Evolutionary conservation across 2,113 vertebrate genomes (phyloP).

Genomic region (Psilopsiagon aymara): DNA sequence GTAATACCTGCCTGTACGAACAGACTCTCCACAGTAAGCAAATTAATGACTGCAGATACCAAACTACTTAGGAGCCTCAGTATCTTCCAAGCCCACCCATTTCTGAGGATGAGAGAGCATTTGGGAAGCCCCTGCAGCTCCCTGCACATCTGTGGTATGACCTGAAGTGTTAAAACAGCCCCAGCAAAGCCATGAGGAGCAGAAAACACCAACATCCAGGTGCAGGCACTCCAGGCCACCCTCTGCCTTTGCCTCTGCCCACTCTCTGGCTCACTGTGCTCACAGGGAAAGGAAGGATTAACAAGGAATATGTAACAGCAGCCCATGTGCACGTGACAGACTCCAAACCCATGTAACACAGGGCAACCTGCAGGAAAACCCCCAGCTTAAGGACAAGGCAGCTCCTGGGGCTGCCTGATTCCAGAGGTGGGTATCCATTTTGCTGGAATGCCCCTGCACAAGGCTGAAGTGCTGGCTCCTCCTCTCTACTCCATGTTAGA

Average conservation of each 20-base stretch:
- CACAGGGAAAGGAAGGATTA: background rate
- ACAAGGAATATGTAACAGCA: background rate
- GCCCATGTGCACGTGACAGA: fast-evolving
- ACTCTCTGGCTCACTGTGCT: background rate
- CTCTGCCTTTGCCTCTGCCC: background rate
- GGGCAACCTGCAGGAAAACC: background rate
- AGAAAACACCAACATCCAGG: background rate
- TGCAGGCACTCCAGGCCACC: background rate
- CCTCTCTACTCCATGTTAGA: slow-evolving; percentile 26
- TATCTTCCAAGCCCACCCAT: background rate
- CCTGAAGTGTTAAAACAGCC: background rate
- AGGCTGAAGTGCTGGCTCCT: slow-evolving; percentile 1
- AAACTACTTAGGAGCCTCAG: background rate
- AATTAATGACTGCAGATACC: background rate
- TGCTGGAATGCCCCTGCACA: background rate
- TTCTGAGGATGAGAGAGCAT: background rate
- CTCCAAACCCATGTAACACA: background rate
- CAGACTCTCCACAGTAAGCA: background rate
- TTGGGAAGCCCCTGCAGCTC: background rate
- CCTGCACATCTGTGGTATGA: background rate
- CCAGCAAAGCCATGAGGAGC: background rate
- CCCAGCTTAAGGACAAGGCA: background rate
- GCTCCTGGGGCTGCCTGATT: background rate
- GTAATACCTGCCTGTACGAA: background rate
- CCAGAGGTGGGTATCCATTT: background rate